Percentiles rank a stretch among this genome's conserved stretches.
Conservation (phyloP, 2,113 vertebrate genomes). For the Lophochroa leadbeateri region DNA sequence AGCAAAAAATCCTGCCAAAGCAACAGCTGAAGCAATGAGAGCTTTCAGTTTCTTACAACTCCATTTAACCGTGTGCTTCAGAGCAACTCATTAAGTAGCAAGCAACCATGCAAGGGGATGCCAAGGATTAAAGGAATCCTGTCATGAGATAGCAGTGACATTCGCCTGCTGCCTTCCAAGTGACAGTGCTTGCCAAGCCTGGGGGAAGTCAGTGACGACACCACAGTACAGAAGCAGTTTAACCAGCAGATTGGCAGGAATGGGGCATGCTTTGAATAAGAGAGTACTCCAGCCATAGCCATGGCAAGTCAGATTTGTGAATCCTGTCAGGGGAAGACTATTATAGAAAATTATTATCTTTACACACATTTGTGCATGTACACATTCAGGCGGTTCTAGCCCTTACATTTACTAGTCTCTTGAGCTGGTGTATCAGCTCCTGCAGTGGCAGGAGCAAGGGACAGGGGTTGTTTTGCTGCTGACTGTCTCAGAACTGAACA, state of each 20-base stretch:
- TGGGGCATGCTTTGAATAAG: not conserved
- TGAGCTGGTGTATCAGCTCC: not conserved
- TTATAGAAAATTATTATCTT: not conserved
- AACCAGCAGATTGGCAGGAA: conserved; percentile 15
- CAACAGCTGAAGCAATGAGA: conserved; percentile 39
- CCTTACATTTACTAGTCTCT: not conserved
- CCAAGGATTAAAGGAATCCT: conserved; percentile 62
- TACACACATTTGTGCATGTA: not conserved
- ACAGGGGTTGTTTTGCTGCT: not conserved
- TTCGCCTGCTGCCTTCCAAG: conserved; percentile 51
- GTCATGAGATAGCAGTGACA: conserved; percentile 28
- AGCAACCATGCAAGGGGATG: conserved; percentile 30
- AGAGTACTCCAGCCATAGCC: not conserved
- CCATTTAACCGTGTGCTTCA: conserved; percentile 38
- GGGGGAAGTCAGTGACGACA: not conserved
- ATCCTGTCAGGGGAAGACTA: not conserved
- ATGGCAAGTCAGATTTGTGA: not conserved
- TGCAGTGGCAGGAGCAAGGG: not conserved
- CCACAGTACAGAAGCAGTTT: not conserved
- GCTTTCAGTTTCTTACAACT: conserved; percentile 49
- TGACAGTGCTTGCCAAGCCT: not conserved
- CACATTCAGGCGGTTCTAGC: not conserved
- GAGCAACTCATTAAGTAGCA: conserved; percentile 65
- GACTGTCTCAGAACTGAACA: not conserved
- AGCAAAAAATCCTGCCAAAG: conserved; percentile 38